Conservation (phyloP, 2,113 vertebrate genomes). For the Strigops habroptila region DNA sequence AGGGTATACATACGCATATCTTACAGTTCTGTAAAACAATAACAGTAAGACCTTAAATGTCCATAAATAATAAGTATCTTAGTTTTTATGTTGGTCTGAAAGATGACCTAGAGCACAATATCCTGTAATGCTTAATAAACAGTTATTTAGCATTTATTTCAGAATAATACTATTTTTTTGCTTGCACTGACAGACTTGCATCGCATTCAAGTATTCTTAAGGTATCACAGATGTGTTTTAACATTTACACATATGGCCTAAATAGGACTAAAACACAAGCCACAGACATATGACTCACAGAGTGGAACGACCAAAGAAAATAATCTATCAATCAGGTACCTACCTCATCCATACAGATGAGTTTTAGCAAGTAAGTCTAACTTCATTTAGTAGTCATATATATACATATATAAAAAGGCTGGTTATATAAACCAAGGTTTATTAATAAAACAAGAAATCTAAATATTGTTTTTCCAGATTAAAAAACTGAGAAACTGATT, state of each 20-base stretch:
- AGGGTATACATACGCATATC: not conserved
- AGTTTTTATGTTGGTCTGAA: not conserved
- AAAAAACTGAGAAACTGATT: not conserved
- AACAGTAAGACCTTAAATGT: not conserved
- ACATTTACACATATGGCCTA: fast-evolving
- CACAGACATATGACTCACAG: not conserved
- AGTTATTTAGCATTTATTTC: not conserved
- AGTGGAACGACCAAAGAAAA: not conserved
- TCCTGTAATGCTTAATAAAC: not conserved
- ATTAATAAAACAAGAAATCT: not conserved
- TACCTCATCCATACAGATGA: not conserved
- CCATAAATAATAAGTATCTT: not conserved
- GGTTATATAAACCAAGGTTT: not conserved
- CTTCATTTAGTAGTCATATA: not conserved
- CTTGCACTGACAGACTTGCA: not conserved
- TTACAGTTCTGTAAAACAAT: not conserved
- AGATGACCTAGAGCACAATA: not conserved
- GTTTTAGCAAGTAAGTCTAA: not conserved
- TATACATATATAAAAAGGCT: not conserved
- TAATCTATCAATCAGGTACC: not conserved
- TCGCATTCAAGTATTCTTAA: not conserved
- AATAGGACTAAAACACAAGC: not conserved
- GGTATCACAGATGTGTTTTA: not conserved
- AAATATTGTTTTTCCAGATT: not conserved
- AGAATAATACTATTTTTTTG: not conserved